phyloP scores from a whole-genome alignment of 2,888 invertebrate species.

The Saturnia pavonia region DNA sequence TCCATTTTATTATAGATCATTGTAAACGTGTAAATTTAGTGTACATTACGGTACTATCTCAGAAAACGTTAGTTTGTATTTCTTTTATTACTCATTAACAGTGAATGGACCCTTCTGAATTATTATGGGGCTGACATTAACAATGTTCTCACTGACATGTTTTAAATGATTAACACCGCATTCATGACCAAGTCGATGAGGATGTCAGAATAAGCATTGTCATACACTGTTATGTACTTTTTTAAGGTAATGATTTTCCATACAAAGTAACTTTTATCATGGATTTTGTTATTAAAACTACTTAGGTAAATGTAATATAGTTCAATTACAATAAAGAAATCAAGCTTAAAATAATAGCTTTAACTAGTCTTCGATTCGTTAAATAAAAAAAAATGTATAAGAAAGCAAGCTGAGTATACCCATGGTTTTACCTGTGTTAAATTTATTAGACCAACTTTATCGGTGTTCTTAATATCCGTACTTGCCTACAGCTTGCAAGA shows the following conservation, averaged over 20 bases:
- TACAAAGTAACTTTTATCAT: no score
- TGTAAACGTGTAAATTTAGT: constrained; percentile 36
- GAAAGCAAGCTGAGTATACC: no score
- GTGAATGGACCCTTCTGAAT: background rate
- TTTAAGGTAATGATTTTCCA: background rate
- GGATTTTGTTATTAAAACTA: no score
- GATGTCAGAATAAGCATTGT: background rate
- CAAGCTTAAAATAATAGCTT: no score
- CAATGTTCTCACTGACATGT: background rate
- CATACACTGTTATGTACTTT: background rate
- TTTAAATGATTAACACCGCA: background rate
- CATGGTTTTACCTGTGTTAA: no score
- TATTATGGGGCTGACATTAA: background rate
- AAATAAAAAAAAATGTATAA: no score
- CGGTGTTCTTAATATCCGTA: no score
- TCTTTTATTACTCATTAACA: constrained; percentile 31
- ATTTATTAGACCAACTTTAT: no score
- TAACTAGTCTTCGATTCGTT: no score
- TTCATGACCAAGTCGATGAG: background rate
- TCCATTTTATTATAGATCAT: constrained; percentile 31
- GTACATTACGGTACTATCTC: constrained; percentile 49
- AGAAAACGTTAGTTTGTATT: constrained; percentile 40
- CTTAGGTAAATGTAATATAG: no score
- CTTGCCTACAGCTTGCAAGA: no score
- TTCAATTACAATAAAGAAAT: no score